Base-by-base conservation (phyloP, 2,888 invertebrate species). In the Ischnus inquisitorius region DNA sequence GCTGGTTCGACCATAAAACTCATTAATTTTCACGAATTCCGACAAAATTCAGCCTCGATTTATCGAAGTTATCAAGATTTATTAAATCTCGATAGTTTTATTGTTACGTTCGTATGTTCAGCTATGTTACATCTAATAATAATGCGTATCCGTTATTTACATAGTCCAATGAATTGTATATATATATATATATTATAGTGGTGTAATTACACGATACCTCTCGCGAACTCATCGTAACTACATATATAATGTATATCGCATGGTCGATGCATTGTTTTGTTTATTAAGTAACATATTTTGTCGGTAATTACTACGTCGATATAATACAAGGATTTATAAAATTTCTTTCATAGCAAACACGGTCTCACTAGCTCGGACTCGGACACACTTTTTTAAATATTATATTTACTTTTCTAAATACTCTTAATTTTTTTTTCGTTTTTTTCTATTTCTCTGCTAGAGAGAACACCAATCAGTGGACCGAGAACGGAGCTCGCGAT, bases 321-420 rank as follows among this genome's bases (percentile, higher is more conserved):
- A 84, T 87, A 54, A 84, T 85, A 87, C 86, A 87, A 74, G 79
- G 87, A 75, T 79, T 84, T 87, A 83, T 86, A 87, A 87, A 87
- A 87, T 84, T 86, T 86, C 51, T 82, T 62, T 79, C 51, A 81
- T 67, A 78, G 75, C 71, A 78, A 84, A 84, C 68, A 79, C 72
- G 76, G 71, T 75, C 69, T 79, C 65, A 64, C 48, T 69, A 34
- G 16, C 79, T 83, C 79, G 75, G 79, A 69, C 65, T 64, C 64
- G 19, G 57, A 62, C 46, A 71, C 46, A 1, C 48, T 19, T 28
- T 19, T 28, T 65, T 34, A 25, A 51, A 39, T 81, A 68, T 79
- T 39, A 39, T n/a, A 25, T 79, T 25, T 48, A 19, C 12, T 34
- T 74, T 57, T 48, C 22, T 19, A 54, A 60, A 65, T 57, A 19